Evolutionary conservation across 2,113 vertebrate genomes (phyloP).

Genomic region (Mandrillus leucophaeus): DNA sequence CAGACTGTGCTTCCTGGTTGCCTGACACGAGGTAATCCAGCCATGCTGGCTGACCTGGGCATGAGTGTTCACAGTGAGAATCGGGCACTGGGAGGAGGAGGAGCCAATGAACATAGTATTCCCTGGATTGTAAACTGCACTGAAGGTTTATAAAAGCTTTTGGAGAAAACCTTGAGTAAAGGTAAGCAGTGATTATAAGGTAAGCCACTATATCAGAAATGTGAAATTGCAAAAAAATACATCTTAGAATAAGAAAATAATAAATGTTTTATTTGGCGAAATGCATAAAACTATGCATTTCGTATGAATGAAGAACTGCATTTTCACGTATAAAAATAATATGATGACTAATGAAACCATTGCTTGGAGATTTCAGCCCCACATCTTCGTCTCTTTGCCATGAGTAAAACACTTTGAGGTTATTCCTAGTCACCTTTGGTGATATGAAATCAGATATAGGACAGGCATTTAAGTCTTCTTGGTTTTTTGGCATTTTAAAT

Average conservation of each 20-base stretch:
- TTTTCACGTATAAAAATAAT: background rate
- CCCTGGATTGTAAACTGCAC: background rate
- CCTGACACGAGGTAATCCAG: background rate
- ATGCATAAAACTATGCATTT: background rate
- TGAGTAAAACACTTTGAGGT: background rate
- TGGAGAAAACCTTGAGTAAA: background rate
- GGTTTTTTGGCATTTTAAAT: background rate
- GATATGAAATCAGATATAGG: background rate
- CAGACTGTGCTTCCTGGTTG: background rate
- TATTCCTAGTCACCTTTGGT: background rate
- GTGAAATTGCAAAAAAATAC: background rate
- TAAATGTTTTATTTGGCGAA: background rate
- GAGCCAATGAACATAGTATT: background rate
- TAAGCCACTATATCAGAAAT: background rate
- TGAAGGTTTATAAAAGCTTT: background rate
- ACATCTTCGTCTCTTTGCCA: background rate
- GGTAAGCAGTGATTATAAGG: background rate
- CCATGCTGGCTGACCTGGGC: background rate
- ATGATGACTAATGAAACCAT: background rate
- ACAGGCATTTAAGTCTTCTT: background rate
- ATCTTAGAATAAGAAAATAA: conserved; percentile 4
- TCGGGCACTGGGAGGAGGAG: background rate
- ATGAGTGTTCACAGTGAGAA: background rate
- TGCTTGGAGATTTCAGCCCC: background rate
- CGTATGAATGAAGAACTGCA: background rate